A percentile compares a stretch with the other conserved stretches of the same genome.
Evolutionary conservation across 2,113 vertebrate genomes (phyloP).

Genomic region (Gymnarchus niloticus): DNA sequence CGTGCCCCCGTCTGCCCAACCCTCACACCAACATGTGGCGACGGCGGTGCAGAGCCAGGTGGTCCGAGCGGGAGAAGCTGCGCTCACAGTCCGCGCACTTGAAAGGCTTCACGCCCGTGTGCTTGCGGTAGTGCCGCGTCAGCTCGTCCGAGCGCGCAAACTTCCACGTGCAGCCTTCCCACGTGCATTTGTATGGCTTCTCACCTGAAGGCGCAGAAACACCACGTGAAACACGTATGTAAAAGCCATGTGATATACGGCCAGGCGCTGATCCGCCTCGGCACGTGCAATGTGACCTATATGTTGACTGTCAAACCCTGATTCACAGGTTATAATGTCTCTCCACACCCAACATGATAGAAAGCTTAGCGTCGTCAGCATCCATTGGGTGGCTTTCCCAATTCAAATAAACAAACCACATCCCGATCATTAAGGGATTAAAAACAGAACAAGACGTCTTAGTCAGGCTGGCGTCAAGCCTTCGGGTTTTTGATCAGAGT

Average conservation of each 20-base stretch:
- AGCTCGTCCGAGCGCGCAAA: conserved; percentile 76
- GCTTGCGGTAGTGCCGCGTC: conserved; percentile 46
- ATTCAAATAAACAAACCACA: background rate
- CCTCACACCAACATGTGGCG: conserved; percentile 65
- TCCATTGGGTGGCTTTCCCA: background rate
- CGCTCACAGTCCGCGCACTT: conserved; percentile 85
- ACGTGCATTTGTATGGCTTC: conserved; percentile 83
- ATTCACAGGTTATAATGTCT: background rate
- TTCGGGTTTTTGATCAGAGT: background rate
- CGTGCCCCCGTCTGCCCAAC: conserved; percentile 10
- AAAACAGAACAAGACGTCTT: no score
- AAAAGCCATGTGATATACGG: background rate
- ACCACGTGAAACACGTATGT: background rate
- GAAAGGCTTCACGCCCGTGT: conserved; percentile 77
- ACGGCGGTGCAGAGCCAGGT: conserved; percentile 79
- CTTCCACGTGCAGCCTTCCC: conserved; percentile 85
- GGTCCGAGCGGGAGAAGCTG: conserved; percentile 81
- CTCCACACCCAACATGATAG: background rate
- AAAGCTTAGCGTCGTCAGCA: background rate
- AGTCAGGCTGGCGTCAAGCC: background rate
- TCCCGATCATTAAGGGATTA: background rate
- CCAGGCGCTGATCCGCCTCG: background rate
- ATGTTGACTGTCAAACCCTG: conserved; percentile 26
- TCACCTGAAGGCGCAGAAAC: conserved; percentile 59
- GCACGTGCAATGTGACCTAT: conserved; percentile 31